Conservation (phyloP, 2,888 invertebrate genomes). For the Invenusta paracnida region DNA sequence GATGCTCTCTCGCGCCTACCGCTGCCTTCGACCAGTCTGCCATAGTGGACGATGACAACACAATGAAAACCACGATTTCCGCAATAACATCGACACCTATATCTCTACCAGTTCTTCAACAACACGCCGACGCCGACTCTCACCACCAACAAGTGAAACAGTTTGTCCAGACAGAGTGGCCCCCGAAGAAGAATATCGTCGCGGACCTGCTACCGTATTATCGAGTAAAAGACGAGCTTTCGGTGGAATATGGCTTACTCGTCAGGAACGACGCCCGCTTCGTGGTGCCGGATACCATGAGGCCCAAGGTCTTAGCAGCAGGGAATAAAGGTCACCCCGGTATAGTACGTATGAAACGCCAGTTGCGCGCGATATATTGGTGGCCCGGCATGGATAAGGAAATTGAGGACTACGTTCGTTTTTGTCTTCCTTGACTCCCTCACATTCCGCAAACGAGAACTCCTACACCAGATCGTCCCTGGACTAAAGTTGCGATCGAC, state of each 20-base stretch:
- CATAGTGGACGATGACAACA: background rate
- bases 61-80: background rate
- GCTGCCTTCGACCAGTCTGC: background rate
- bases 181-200: background rate
- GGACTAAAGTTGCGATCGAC: background rate
- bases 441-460: background rate
- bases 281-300: background rate
- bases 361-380: background rate
- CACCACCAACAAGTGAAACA: background rate
- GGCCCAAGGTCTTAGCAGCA: background rate
- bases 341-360: background rate
- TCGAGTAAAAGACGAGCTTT: background rate
- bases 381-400: background rate
- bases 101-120: background rate
- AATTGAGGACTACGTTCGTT: background rate
- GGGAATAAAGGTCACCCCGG: background rate
- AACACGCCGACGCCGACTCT: background rate
- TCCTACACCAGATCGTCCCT: background rate
- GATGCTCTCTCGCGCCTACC: background rate
- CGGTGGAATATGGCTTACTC: background rate
- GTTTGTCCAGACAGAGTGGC: background rate
- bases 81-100: background rate
- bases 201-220: background rate
- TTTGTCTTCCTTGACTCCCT: background rate
- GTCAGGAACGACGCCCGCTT: background rate